Conservation (phyloP, 2,797 vertebrate species). For the Hippocampus kuda region DNA sequence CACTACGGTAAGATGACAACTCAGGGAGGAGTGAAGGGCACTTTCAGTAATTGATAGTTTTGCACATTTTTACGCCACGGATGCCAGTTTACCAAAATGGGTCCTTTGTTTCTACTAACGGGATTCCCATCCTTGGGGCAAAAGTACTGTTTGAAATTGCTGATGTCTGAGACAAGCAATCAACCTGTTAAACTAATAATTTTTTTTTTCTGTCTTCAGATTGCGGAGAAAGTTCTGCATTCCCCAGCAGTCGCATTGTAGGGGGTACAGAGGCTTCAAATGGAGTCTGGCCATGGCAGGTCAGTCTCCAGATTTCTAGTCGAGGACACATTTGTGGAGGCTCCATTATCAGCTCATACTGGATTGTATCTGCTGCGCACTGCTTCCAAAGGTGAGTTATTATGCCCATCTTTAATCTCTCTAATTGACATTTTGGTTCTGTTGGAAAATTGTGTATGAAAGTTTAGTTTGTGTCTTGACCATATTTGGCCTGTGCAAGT, state of each 20-base stretch:
- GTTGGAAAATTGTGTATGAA: background rate
- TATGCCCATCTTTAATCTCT: background rate
- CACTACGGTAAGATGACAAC: no score
- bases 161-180: no score
- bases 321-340: conserved; percentile 74
- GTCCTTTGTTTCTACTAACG: no score
- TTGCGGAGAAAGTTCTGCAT: conserved; percentile 34
- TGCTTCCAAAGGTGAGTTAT: conserved; percentile 74
- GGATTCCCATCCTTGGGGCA: no score
- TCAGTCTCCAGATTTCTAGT: conserved; percentile 71
- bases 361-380: conserved; percentile 86
- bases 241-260: conserved; percentile 67
- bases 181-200: background rate
- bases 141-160: background rate
- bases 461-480: no score
- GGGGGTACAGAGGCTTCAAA: conserved; percentile 61
- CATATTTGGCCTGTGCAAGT: background rate
- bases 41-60: no score
- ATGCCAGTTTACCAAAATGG: no score
- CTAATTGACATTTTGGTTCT: background rate
- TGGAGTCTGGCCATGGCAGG: conserved; percentile 88
- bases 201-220: conserved; percentile 6
- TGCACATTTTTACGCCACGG: no score
- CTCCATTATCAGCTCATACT: conserved; percentile 73
- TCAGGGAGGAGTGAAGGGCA: no score